Evolutionary conservation across 2,888 invertebrate genomes (phyloP), one percentile per base, ranked within the genome.

Genomic region (Drosophila prostipennis): DNA sequence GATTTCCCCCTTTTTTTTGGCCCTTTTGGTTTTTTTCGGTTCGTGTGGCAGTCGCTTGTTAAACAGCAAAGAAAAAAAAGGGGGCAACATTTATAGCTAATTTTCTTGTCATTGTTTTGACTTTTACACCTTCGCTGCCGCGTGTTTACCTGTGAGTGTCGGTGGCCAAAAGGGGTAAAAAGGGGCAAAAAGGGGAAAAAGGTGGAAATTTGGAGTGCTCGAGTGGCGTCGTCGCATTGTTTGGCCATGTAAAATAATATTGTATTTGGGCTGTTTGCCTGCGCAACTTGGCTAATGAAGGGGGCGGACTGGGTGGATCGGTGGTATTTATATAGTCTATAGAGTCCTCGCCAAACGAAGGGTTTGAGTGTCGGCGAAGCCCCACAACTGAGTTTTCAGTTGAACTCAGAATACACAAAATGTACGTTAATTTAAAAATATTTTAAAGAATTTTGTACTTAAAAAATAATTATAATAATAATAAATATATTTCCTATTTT

Each of bases 231-330:
- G 45, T 48, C 53, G 52, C 52, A 61, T 65, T 82, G 77, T 85
- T 81, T 85, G 83, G 63, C 54, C 69, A 51, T 76, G 76, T 82
- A 82, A 82, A 85, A 81, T 76, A 81, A 82, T 79, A 79, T 85
- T 79, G 67, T 72, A 64, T 72, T 82, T 77, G 67, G 53, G 37
- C 52, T 73, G 69, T 58, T 77, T 74, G 74, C 40, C 64, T 63
- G 59, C 40, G 46, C 55, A 67, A 71, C 74, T 34, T 46, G 80
- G 76, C 84, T 84, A 79, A 79, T 78, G 84, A 79, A 83, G 78
- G 70, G 57, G 63, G 39, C 8, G 14, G 29, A 36, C 36, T 2
- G n/a, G 34, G 19, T 6, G 43, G 36, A 46, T 32, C 11, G 34
- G 23, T 43, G 43, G 23, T 23, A 3, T 26, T 26, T 13, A 13